phyloP scores from a whole-genome alignment of 2,113 vertebrate species.

The Nerophis ophidion region DNA sequence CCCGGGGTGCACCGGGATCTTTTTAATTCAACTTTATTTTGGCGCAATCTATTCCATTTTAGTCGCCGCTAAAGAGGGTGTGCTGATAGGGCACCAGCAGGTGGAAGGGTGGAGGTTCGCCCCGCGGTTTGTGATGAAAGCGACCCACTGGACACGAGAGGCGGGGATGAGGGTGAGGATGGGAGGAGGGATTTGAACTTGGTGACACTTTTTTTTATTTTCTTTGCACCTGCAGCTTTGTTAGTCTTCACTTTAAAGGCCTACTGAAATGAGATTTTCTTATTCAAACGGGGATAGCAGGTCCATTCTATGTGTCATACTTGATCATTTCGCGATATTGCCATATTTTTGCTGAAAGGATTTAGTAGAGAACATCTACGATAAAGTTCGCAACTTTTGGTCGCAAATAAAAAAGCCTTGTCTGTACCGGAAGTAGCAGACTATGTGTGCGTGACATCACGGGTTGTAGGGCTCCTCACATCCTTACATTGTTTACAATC shows the following conservation, averaged over 20 bases:
- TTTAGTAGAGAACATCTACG: too few species aligned
- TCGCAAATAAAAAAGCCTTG: too few species aligned
- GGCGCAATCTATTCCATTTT: not conserved
- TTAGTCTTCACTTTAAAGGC: conserved; percentile 74
- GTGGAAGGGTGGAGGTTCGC: conserved; percentile 11
- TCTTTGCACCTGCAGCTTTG: conserved; percentile 82
- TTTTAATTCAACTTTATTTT: conserved; percentile 7
- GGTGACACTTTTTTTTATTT: conserved; percentile 40
- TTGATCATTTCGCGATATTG: too few species aligned
- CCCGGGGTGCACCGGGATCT: not conserved
- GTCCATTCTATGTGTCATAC: too few species aligned
- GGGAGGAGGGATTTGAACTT: conserved; percentile 58
- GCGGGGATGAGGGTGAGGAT: conserved; percentile 23
- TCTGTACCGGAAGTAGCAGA: too few species aligned
- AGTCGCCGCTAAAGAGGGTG: conserved; percentile 2
- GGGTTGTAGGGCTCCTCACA: too few species aligned
- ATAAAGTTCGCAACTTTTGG: too few species aligned
- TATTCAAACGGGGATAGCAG: too few species aligned
- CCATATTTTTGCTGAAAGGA: too few species aligned
- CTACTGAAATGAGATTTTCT: too few species aligned
- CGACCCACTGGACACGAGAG: conserved; percentile 10
- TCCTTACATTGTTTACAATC: too few species aligned
- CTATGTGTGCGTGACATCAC: too few species aligned
- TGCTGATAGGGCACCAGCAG: conserved; percentile 21
- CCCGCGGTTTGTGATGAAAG: conserved; percentile 11